phyloP scores from a whole-genome alignment of 2,888 invertebrate species.

The Abscondita cerata region DNA sequence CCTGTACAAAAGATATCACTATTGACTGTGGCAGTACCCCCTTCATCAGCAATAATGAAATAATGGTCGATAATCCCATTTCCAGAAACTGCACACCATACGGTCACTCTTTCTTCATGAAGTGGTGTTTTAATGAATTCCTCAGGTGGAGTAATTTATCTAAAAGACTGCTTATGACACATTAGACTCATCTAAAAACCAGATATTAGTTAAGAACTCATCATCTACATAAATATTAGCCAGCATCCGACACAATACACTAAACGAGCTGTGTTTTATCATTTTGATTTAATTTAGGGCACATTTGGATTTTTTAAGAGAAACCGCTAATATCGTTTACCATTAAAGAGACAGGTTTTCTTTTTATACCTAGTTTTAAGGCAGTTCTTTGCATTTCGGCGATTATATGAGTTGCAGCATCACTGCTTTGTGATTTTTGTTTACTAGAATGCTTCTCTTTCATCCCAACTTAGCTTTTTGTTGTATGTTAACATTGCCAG shows the following conservation, averaged over 20 bases:
- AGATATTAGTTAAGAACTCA: too few species aligned
- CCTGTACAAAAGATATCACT: too few species aligned
- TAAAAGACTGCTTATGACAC: neutral
- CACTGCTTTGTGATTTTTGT: neutral
- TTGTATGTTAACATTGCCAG: slow-evolving; percentile 3
- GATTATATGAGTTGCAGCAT: neutral
- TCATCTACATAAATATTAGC: slow-evolving; percentile 5
- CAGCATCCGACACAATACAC: neutral
- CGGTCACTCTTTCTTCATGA: too few species aligned
- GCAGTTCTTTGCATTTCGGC: neutral
- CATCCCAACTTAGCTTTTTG: neutral
- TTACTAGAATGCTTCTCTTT: neutral
- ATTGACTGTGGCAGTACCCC: neutral
- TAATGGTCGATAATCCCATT: neutral
- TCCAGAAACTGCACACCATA: too few species aligned
- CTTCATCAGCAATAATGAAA: neutral
- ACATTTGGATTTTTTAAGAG: neutral
- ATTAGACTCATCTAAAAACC: slow-evolving; percentile 1
- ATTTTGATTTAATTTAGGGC: neutral
- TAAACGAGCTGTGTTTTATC: slow-evolving; percentile 4
- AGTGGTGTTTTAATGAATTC: neutral
- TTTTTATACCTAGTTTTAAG: too few species aligned
- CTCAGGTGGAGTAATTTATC: neutral
- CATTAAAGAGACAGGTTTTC: neutral
- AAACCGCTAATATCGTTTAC: too few species aligned